Evolutionary conservation across 64 coral and sea anemone genomes (phyloP).

Genomic region (Porites lutea): DNA sequence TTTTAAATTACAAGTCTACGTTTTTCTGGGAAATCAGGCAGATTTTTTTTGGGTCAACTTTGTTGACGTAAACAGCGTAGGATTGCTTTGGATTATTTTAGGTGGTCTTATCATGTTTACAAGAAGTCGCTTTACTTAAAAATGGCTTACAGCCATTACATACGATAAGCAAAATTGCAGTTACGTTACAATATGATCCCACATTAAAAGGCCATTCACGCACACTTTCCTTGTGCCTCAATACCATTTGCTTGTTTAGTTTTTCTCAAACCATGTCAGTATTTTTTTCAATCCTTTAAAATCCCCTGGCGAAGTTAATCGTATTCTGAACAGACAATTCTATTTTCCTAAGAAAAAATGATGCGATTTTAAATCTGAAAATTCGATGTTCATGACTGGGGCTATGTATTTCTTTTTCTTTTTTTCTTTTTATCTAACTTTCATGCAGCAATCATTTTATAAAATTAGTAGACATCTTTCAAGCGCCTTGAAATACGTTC

Average conservation of each 20-base stretch:
- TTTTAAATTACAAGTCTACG: no score
- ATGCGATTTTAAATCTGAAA: neutral
- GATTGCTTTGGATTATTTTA: neutral
- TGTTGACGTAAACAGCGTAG: neutral
- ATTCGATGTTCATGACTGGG: no score
- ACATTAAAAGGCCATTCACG: neutral
- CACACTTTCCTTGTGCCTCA: neutral
- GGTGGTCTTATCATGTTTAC: neutral
- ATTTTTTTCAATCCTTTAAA: neutral
- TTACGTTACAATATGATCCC: neutral
- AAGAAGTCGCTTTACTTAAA: neutral
- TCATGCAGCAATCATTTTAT: neutral
- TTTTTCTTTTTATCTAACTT: neutral
- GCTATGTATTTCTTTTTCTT: neutral
- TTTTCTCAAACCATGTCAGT: neutral
- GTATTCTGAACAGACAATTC: slow-evolving; percentile 3
- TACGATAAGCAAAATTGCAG: neutral
- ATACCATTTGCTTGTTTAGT: neutral
- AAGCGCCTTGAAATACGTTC: no score
- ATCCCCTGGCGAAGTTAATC: neutral
- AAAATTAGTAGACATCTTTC: no score
- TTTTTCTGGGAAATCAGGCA: no score
- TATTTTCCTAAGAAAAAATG: slow-evolving; percentile 4
- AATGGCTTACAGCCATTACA: slow-evolving; percentile 19
- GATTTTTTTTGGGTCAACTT: no score